Percentiles rank a stretch among this genome's conserved stretches.
phyloP scores from a whole-genome alignment of 64 coral and sea anemone species.

The Stichodactyla helianthus region DNA sequence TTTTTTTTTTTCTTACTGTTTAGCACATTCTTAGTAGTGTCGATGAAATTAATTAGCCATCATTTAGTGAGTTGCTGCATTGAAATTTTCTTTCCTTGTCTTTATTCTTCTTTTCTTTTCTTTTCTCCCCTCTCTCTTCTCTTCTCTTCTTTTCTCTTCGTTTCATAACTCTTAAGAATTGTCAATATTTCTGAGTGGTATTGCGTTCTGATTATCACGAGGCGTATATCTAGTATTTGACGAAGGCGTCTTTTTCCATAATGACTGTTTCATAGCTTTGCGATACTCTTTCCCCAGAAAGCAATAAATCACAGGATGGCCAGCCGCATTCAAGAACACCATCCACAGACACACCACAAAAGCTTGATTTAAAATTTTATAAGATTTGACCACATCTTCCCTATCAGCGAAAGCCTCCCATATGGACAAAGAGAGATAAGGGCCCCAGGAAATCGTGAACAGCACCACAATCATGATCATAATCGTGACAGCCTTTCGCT shows the following conservation, averaged over 20 bases:
- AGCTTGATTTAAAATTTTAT: slow-evolving; percentile 26
- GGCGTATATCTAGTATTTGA: slow-evolving; percentile 2
- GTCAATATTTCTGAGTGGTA: slow-evolving; percentile 14
- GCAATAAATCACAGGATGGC: slow-evolving; percentile 74
- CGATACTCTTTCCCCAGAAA: slow-evolving; percentile 69
- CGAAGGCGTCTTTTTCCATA: background rate
- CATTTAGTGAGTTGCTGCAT: background rate
- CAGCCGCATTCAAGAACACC: slow-evolving; percentile 48
- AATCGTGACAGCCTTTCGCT: slow-evolving; percentile 66
- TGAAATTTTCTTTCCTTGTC: background rate
- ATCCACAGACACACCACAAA: slow-evolving; percentile 40
- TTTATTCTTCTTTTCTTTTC: background rate
- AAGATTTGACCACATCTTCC: background rate
- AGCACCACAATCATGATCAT: slow-evolving; percentile 42
- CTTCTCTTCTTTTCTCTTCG: background rate
- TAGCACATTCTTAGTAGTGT: no score
- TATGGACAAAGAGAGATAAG: slow-evolving; percentile 18
- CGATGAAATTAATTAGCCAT: no score
- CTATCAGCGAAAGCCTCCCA: slow-evolving; percentile 17
- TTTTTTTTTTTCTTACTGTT: no score
- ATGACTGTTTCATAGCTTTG: slow-evolving; percentile 28
- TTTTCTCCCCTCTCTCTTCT: background rate
- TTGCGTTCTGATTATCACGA: background rate
- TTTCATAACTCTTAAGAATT: background rate
- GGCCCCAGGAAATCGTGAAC: slow-evolving; percentile 50